phyloP scores from a whole-genome alignment of 2,113 vertebrate species.

The Sula dactylatra region DNA sequence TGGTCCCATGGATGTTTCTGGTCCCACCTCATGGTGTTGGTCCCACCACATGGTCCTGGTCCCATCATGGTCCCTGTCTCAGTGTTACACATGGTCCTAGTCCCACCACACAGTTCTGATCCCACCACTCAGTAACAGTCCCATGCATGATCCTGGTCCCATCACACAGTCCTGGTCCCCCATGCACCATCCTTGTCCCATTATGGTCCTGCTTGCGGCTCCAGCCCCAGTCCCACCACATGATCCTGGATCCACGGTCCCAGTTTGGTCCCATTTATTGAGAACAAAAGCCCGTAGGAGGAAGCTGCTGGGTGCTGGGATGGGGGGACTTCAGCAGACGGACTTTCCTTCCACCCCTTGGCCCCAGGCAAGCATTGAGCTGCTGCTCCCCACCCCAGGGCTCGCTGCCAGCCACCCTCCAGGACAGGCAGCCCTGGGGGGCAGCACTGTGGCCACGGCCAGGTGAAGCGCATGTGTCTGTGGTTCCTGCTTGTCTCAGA shows the following conservation, averaged over 20 bases:
- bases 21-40: background rate
- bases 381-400: background rate
- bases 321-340: background rate
- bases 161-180: background rate
- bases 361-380: background rate
- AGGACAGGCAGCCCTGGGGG: background rate
- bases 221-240: background rate
- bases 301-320: background rate
- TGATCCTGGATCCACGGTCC: background rate
- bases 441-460: background rate
- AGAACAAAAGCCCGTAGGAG: background rate
- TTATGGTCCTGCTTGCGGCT: background rate
- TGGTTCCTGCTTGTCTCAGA: background rate
- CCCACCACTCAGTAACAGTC: background rate
- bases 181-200: background rate
- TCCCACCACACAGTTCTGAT: background rate
- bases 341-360: background rate
- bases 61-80: background rate
- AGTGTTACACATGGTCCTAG: fast-evolving
- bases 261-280: background rate
- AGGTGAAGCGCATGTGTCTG: fast-evolving
- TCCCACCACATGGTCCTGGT: background rate
- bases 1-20: background rate
- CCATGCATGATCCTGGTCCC: background rate
- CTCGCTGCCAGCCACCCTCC: background rate